Evolutionary conservation across 2,797 vertebrate species (phyloP).

Genomic region (Vultur gryphus): DNA sequence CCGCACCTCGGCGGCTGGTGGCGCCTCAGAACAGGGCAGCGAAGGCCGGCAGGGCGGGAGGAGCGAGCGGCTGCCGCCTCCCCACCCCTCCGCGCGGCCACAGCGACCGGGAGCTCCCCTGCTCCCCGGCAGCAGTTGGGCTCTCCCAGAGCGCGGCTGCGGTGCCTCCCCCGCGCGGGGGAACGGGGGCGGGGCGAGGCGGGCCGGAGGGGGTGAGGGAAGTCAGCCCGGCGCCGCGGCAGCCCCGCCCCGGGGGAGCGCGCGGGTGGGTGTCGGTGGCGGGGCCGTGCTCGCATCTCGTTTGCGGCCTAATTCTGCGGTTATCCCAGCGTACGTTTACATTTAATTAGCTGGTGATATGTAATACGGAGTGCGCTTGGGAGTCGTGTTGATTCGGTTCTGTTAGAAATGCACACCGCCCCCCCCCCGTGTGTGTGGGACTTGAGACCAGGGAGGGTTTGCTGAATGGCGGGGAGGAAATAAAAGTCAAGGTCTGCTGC

Average conservation of each 20-base stretch:
- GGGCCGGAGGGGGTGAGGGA: neutral
- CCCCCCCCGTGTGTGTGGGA: neutral
- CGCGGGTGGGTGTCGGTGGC: accelerated
- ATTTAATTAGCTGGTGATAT: neutral
- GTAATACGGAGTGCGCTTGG: accelerated
- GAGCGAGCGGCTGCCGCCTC: accelerated
- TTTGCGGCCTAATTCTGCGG: accelerated
- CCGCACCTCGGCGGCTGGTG: accelerated
- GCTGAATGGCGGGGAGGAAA: accelerated
- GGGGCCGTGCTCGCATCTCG: accelerated
- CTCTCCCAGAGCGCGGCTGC: neutral
- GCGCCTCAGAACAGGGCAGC: accelerated
- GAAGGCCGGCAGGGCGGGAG: accelerated
- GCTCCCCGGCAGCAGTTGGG: neutral
- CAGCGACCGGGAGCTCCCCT: accelerated
- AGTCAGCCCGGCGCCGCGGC: neutral
- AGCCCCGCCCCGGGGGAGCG: neutral
- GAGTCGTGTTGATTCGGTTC: accelerated
- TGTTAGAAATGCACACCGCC: too few species aligned
- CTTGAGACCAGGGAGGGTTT: accelerated
- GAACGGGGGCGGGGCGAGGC: accelerated
- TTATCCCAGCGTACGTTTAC: accelerated
- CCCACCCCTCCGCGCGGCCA: accelerated
- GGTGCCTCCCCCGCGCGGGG: neutral
- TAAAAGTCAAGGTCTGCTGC: neutral